Evolutionary conservation across 2,797 vertebrate genomes (phyloP), one percentile per base, ranked within the genome.

Genomic region (Carduelis carduelis): DNA sequence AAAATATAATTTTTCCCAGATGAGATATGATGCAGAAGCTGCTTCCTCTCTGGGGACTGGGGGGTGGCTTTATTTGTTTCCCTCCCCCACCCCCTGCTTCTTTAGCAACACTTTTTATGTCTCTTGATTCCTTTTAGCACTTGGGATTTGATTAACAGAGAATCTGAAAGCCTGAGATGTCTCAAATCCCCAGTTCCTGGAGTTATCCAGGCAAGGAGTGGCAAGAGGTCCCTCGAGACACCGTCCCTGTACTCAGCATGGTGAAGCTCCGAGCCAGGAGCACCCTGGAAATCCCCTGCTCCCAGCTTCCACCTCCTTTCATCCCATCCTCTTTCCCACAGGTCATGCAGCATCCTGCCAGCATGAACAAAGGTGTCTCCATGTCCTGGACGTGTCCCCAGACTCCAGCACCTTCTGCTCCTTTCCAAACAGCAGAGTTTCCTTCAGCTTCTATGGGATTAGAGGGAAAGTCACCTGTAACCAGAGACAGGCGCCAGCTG

Each of bases 1-100:
- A 96, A 83, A 68, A 79, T 92, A 83, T 94, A 89, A 92, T 96
- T 95, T 96, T 93, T 93, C 85, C 93, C 95, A 94, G 92, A 79
- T 93, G 95, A 89, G 79, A 79, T 78, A 75, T 12, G 85, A 83
- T 56, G 89, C 91, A 86, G 92, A 85, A 95, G 89, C 89, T 78
- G 84, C 87, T 91, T 61, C 49, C 52, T 70, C 78, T 3, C 92
- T 44, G 83, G 89, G 89, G 92, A 87, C 19, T 0, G 4, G 9
- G 21, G 65, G 70, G 46, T 57, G 78, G 49, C 37, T 80, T 96
- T 89, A 81, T 95, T 93, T 89, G 68, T 69, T 92, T 95, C 94
- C 89, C 77, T 41, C 85, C 35, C 49, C 85, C 56, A 53, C 18
- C 30, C 64, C 26, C 39, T 71, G 46, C 80, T 95, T 88, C 83